Evolutionary conservation across 2,888 invertebrate genomes (phyloP), one percentile per base, ranked within the genome.

Genomic region (Luperina testacea): DNA sequence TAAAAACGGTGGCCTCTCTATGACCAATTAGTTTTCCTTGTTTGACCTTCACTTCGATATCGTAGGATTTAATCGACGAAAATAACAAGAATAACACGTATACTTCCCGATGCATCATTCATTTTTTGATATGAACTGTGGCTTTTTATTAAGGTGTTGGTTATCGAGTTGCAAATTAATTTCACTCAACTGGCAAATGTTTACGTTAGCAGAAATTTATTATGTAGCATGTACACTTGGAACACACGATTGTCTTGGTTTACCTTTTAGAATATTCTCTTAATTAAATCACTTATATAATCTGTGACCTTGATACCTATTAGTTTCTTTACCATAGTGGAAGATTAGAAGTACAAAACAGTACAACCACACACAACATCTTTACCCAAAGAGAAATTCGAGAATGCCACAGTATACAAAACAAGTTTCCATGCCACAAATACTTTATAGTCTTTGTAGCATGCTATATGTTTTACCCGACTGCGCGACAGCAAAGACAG

Each of bases 21-120:
- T 87, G 88, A 15, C 96, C 96, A 57, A 93, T 79, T 63, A 96
- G 61, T 20, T 81, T 90, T 1, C 96, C 96, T 87, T 95, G 93
- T 78, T 92, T 92, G 20, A 95, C 88, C 77, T 91, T 92, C 13
- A 96, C 94, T 91, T 91, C 87, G 45, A 96, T 91, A 67, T 88
- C 84, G 67, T 90, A 90, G 3, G 90, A 83, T 48, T 77, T 69
- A 45, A 87, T 85, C 61, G 72, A 75, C 13, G 74, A 45, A 83
- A 91, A 65, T 67, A 93, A 27, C n/a, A 78, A 77, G 6, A 90
- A 72, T 76, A 93, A 75, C 80, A 92, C 73, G 70, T 75, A 91
- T 69, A 88, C 77, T 82, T 73, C 73, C 57, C 77, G 82, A 89
- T 77, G 89, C 91, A 91, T 92, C 32, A 82, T 83, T 80, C 79